Conservation (phyloP, 2,113 vertebrate species). For the Cebidichthys violaceus region DNA sequence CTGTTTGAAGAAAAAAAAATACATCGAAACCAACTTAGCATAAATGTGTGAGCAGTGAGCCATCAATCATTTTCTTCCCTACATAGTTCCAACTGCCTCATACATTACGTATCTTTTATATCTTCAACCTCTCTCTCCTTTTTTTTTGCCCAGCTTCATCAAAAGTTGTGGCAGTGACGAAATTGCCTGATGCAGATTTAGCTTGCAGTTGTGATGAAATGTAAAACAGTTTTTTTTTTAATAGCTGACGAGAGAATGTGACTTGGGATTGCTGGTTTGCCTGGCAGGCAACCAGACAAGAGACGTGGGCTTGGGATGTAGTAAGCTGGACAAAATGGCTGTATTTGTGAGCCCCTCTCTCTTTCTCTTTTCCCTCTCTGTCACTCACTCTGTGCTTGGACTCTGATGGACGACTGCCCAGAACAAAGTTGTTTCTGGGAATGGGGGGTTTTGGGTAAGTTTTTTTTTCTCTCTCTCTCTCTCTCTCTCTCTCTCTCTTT, state of each 20-base stretch:
- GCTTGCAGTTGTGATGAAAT: slow-evolving; percentile 40
- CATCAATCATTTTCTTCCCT: slow-evolving; percentile 74
- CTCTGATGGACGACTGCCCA: slow-evolving; percentile 70
- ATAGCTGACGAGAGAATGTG: slow-evolving; percentile 41
- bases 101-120: slow-evolving; percentile 69
- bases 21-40: slow-evolving; percentile 59
- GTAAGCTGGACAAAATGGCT: slow-evolving; percentile 58
- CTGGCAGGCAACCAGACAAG: slow-evolving; percentile 62
- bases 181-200: slow-evolving; percentile 40
- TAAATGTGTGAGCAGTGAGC: slow-evolving; percentile 62
- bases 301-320: slow-evolving; percentile 46
- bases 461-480: slow-evolving; percentile 35
- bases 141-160: slow-evolving; percentile 22
- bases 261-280: slow-evolving; percentile 54
- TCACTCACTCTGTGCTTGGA: slow-evolving; percentile 30
- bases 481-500: slow-evolving; percentile 26
- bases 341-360: slow-evolving; percentile 16
- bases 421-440: slow-evolving; percentile 67
- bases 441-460: slow-evolving; percentile 47
- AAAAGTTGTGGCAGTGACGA: slow-evolving; percentile 39
- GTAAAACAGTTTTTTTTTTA: slow-evolving; percentile 37
- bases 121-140: slow-evolving; percentile 38
- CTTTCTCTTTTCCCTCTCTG: slow-evolving; percentile 23
- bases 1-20: slow-evolving; percentile 49
- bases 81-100: slow-evolving; percentile 53